These are phyloP conservation scores for Diuraphis noxia DNA, from an alignment of 1,140 invertebrate species.

Conservation along the genomic window DNA sequence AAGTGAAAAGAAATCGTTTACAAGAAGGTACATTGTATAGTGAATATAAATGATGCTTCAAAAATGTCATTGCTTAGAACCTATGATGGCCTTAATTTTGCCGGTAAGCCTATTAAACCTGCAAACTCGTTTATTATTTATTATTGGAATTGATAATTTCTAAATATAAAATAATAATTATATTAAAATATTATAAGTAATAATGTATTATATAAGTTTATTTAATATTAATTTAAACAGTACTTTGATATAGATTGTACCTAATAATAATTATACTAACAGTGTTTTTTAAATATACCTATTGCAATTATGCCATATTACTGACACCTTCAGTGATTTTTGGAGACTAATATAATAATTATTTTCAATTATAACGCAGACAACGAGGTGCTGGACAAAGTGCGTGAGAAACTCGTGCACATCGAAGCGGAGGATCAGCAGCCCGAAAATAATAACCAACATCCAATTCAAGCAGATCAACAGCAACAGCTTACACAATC, in stretches of 20 bases:
- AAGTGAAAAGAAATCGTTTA: too few species aligned
- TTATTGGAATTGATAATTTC: neutral
- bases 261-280: too few species aligned
- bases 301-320: neutral
- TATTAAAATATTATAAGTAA: neutral
- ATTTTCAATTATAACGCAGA: neutral
- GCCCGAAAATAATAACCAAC: neutral
- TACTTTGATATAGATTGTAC: neutral
- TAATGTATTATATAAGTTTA: too few species aligned
- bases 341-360: neutral
- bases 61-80: neutral
- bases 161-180: neutral
- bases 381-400: neutral
- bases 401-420: slow-evolving; percentile 27
- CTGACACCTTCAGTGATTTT: neutral
- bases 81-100: neutral
- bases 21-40: too few species aligned
- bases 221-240: neutral
- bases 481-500: neutral
- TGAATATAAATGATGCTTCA: too few species aligned
- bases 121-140: neutral
- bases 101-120: neutral
- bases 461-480: neutral
- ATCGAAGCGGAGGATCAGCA: neutral
- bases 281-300: too few species aligned